Conservation (phyloP, 2,113 vertebrate genomes). For the Eurystomus gularis region DNA sequence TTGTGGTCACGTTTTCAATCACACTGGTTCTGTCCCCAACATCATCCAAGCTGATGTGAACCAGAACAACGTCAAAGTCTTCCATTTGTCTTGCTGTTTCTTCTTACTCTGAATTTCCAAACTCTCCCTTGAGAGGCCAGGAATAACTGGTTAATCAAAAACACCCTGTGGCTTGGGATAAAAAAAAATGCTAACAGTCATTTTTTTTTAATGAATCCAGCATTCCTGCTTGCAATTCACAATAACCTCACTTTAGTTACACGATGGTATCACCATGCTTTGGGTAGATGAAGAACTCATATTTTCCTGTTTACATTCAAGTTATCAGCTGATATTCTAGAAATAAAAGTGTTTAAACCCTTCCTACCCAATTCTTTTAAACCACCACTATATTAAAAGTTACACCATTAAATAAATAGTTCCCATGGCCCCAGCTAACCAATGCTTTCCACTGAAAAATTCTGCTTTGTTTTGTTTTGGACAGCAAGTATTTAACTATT, state of each 20-base stretch:
- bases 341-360: neutral
- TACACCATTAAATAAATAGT: conserved; percentile 7
- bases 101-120: conserved; percentile 26
- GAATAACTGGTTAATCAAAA: conserved; percentile 61
- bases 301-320: neutral
- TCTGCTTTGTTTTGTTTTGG: neutral
- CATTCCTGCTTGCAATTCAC: neutral
- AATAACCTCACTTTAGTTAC: neutral
- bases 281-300: neutral
- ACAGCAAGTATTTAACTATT: neutral
- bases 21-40: neutral
- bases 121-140: conserved; percentile 17
- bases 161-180: neutral
- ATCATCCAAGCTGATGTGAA: neutral
- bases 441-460: neutral
- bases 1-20: neutral
- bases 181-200: neutral
- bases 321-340: neutral
- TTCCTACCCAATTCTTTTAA: neutral
- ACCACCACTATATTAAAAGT: neutral
- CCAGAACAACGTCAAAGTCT: conserved; percentile 1
- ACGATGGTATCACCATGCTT: neutral
- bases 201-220: neutral
- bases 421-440: neutral
- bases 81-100: conserved; percentile 9